Evolutionary conservation across 1,140 invertebrate genomes (phyloP), one percentile per base, ranked within the genome.

Genomic region (Tyrophagus putrescentiae): DNA sequence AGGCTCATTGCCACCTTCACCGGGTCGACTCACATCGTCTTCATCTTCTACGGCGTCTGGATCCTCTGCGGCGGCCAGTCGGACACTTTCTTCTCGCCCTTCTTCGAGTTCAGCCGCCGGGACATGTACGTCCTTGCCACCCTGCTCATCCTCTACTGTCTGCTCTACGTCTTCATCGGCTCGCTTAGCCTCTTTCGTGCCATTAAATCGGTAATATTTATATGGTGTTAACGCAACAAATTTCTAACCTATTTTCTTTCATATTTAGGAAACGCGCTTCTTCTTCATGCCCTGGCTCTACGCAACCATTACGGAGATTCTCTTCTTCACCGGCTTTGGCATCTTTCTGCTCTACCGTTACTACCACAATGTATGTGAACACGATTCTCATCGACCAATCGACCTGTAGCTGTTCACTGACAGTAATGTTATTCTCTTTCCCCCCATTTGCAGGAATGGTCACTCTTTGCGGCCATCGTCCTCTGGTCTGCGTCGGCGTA

Each of bases 281-380:
- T 64, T 32, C 39, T 64, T 57, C 31, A 23, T 63, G 18, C 62
- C 62, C 6, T 64, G 31, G 32, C 48, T 64, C n/a, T 64, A 34
- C 27, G 42, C 16, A 21, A 64, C 62, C 2, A 29, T 56, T 9
- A 4, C 57, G 6, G 62, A 64, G 27, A 54, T 64, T 18, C 18
- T 64, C 25, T 44, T 45, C n/a, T 25, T 64, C 7, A 1, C 31
- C 4, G 21, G 9, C 9, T 62, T 62, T 34, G 60, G 45, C 6
- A 27, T 23, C 23, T 62, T 50, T 44, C 34, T 64, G 7, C 32
- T 64, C 29, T 64, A 61, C 21, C 45, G 62, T 4, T 64, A 64
- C 25, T 56, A 61, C 36, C 45, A 64, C 58, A 50, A 64, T 32
- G 62, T 64, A 29, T 57, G 60, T 62, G 39, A 60, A 4, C n/a